These are phyloP conservation scores for Camponotus floridanus DNA, from an alignment of 1,140 invertebrate species.

Conservation along the genomic window DNA sequence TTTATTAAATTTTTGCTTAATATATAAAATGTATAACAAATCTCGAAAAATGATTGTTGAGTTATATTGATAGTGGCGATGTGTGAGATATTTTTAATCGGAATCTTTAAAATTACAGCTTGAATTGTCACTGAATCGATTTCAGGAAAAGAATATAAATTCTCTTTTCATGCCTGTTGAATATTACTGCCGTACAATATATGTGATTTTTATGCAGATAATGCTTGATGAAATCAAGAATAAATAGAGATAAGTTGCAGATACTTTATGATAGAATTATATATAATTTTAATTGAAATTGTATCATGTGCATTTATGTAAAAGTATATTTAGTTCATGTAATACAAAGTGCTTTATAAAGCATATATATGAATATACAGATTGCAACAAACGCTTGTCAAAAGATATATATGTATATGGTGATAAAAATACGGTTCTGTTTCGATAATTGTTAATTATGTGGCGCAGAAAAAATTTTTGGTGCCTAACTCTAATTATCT, in stretches of 20 bases:
- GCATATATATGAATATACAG: neutral
- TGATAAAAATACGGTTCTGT: neutral
- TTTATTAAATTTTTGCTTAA: constrained; percentile 21
- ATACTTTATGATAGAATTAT: neutral
- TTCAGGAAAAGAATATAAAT: neutral
- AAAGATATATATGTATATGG: neutral
- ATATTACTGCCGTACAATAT: constrained; percentile 29
- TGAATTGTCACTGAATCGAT: neutral
- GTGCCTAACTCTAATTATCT: constrained; percentile 9
- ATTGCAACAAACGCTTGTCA: constrained; percentile 22
- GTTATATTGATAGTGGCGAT: neutral
- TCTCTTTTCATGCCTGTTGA: constrained; percentile 16
- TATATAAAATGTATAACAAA: neutral
- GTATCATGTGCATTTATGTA: constrained; percentile 3
- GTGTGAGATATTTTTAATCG: neutral
- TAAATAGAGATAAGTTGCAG: neutral
- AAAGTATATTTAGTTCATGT: neutral
- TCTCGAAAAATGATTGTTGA: neutral
- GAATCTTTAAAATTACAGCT: neutral
- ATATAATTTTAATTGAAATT: constrained; percentile 24
- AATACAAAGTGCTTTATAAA: neutral
- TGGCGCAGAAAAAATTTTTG: neutral
- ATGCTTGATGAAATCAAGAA: constrained; percentile 35
- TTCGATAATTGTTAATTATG: constrained; percentile 1
- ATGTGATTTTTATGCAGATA: constrained; percentile 13